Base-by-base conservation (phyloP, 2,797 vertebrate species). In the Neostethus bicornis region DNA sequence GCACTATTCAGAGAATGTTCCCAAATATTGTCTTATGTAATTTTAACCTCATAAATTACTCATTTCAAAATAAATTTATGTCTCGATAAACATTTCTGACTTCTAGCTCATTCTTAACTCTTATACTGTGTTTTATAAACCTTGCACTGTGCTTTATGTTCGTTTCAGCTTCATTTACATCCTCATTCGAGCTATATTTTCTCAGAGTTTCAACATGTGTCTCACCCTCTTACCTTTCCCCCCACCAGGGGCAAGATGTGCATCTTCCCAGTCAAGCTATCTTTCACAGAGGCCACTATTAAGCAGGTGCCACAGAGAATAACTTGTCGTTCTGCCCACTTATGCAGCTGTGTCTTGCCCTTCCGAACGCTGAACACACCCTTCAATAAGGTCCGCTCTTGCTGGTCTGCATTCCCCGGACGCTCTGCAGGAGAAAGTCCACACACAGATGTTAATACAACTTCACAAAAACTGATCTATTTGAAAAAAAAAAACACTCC, bases 261-360 rank as follows among this genome's bases (percentile, higher is more conserved):
- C 96, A 98, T 94, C 89, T 98, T 99, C 65, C 96, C 96, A 0
- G 93, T 91, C n/a, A 96, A 92, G 85, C 95, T 94, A 51, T 99
- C 96, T 85, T 98, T 98, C 81, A 97, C 93, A 0, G 96, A 99
- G 77, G 96, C 96, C 85, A 99, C 96, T 2, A 96, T 94, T 53
- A 99, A 92, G 83, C 95, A 97, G 2, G 96, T 99, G 46, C 96
- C 96, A 48, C 96, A 99, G 56, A 99, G 94, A 41, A 96, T 93
- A 48, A 98, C 96, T 45, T 95, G 91, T 42, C 96, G 93, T 83
- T 99, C 96, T 0, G 96, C 93, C 96, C 96, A 99, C 85, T 99
- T 99, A 89, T 99, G 96, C 79, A 99, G 85, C 87, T 98, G 96
- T 0, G 95, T 97, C 85, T 96, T 98, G 34, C 96, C 96, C 82